A percentile compares a stretch with the other conserved stretches of the same genome.
phyloP scores from a whole-genome alignment of 2,888 invertebrate genomes.

The Microctonus aethiopoides region DNA sequence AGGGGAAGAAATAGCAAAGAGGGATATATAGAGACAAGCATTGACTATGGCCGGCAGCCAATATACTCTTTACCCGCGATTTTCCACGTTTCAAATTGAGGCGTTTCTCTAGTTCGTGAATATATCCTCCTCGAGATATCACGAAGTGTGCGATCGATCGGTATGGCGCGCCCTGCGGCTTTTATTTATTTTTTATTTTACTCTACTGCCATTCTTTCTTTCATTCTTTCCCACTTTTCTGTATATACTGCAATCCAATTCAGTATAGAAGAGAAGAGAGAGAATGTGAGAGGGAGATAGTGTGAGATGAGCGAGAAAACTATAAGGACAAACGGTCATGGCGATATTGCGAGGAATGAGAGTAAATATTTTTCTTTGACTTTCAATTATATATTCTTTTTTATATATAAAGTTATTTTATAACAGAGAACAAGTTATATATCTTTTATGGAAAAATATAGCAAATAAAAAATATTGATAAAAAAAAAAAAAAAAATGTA shows the following conservation, averaged over 20 bases:
- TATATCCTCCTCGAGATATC: constrained; percentile 24
- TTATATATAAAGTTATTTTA: neutral
- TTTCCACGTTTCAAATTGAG: constrained; percentile 40
- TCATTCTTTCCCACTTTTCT: neutral
- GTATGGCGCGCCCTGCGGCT: constrained; percentile 27
- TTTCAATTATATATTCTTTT: neutral
- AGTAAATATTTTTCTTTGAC: constrained; percentile 21
- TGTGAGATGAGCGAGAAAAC: too few relatives aligned
- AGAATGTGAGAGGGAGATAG: neutral
- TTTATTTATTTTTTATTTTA: constrained; percentile 19
- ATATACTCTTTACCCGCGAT: constrained; percentile 28
- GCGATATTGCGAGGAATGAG: constrained; percentile 19
- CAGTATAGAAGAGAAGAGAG: neutral
- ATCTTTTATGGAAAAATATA: neutral
- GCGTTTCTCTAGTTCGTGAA: constrained; percentile 18
- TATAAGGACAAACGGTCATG: constrained; percentile 12
- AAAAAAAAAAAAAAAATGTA: neutral
- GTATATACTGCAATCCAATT: neutral
- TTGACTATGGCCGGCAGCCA: constrained; percentile 40
- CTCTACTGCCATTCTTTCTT: constrained; percentile 17
- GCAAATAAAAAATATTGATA: too few relatives aligned
- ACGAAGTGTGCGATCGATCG: constrained; percentile 26
- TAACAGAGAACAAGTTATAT: neutral
- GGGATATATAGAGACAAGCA: constrained; percentile 19
- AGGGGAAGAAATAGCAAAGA: constrained; percentile 15